These are phyloP conservation scores for Mohoua ochrocephala DNA, from an alignment of 2,113 vertebrate species.

Conservation along the genomic window DNA sequence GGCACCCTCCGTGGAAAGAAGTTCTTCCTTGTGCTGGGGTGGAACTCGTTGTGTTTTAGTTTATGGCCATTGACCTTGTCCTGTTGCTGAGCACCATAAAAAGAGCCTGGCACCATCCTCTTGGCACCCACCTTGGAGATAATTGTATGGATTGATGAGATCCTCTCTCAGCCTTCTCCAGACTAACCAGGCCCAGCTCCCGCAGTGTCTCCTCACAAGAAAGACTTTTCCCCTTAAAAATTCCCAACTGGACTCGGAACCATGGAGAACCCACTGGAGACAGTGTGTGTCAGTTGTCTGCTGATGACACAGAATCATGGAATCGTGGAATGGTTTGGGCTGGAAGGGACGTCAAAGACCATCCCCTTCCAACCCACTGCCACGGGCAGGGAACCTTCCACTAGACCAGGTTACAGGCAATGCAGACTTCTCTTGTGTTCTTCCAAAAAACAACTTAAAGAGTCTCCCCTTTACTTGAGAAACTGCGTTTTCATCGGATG, in stretches of 20 bases:
- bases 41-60: background rate
- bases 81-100: background rate
- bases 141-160: background rate
- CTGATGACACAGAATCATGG: fast-evolving
- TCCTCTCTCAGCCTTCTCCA: background rate
- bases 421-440: background rate
- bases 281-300: background rate
- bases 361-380: background rate
- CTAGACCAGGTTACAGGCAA: background rate
- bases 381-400: background rate
- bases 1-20: no score
- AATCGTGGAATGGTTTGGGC: background rate
- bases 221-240: background rate
- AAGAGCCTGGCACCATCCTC: background rate
- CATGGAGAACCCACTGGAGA: background rate
- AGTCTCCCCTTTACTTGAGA: background rate
- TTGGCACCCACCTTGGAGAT: background rate
- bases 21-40: background rate
- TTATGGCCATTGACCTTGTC: background rate
- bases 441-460: background rate
- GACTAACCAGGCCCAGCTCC: background rate
- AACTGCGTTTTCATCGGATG: background rate
- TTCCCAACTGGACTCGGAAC: background rate
- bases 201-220: background rate
- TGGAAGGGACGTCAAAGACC: background rate